phyloP scores from a whole-genome alignment of 2,797 vertebrate genomes.

The Cephalopachus bancanus region DNA sequence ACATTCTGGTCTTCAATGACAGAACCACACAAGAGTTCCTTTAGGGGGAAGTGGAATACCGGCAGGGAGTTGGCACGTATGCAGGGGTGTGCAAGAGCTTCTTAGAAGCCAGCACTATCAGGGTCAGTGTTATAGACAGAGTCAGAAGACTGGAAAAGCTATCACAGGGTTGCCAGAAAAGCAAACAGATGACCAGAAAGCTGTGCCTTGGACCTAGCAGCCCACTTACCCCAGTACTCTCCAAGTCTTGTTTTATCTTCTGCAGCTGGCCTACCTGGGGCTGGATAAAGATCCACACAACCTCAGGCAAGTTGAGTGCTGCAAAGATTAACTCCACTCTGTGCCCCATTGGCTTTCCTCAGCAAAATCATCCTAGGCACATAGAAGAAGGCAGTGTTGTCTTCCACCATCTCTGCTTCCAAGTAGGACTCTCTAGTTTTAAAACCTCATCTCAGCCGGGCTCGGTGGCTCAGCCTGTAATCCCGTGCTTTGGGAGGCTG shows the following conservation, averaged over 20 bases:
- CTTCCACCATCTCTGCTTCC: neutral
- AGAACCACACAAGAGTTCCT: neutral
- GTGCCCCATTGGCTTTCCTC: neutral
- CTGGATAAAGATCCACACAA: neutral
- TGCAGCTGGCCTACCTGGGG: neutral
- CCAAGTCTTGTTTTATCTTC: neutral
- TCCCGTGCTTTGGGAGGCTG: too few relatives aligned
- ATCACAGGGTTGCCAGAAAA: neutral
- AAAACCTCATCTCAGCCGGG: neutral
- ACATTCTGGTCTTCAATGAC: neutral
- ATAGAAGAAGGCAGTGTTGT: neutral
- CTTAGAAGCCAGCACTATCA: neutral
- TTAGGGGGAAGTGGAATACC: neutral
- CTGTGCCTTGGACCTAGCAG: neutral
- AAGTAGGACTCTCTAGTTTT: neutral
- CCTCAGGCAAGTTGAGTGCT: neutral
- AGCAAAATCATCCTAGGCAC: neutral
- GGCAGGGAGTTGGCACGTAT: neutral
- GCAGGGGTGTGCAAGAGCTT: neutral
- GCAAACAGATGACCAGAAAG: neutral
- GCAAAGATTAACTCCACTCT: neutral
- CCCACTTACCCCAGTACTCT: neutral
- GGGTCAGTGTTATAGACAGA: neutral
- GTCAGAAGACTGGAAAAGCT: neutral
- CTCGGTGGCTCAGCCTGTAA: too few relatives aligned